Evolutionary conservation across 2,797 vertebrate species (phyloP), one percentile per base, ranked within the genome.

Genomic region (Siniperca undulata): DNA sequence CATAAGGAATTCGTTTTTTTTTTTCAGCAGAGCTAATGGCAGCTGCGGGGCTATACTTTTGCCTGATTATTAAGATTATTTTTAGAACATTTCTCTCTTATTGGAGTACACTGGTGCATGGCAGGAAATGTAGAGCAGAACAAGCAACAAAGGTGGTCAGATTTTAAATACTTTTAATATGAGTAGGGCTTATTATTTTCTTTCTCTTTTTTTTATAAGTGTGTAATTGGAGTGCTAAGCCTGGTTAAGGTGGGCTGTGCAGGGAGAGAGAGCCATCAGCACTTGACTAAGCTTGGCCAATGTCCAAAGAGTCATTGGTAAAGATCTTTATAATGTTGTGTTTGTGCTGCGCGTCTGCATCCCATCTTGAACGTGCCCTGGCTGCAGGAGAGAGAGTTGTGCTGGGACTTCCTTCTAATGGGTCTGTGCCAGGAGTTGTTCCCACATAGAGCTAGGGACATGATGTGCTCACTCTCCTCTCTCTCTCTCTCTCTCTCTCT

Each of bases 381-480:
- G 87, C 86, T 87, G 60, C 73, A 34, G 69, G 64, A 64, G 84
- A 67, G 75, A 67, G 77, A 71, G 69, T 38, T 52, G 84, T 53
- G 72, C 79, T 77, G 89, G 90, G 92, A 89, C 92, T 90, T 90
- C 88, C 86, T 93, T 68, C 59, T 78, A 78, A 83, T 91, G 85
- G 87, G 74, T 53, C 77, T 67, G 74, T 68, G 87, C 91, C 90
- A 91, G 88, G 86, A 91, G 90, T 82, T 70, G 83, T 66, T 87
- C 89, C 87, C 85, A 88, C 90, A 75, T 84, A 80, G 60, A 89
- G 86, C 82, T 69, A 71, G 80, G 93, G 90, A 94, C 94, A 94
- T 60, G 90, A 88, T 95, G 94, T 94, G 88, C 94, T 90, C 89
- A 77, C 83, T 36, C 83, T 6, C 61, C 69, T 73, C 64, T 22